phyloP scores from a whole-genome alignment of 2,113 vertebrate genomes.

The Coracopsis vasa region DNA sequence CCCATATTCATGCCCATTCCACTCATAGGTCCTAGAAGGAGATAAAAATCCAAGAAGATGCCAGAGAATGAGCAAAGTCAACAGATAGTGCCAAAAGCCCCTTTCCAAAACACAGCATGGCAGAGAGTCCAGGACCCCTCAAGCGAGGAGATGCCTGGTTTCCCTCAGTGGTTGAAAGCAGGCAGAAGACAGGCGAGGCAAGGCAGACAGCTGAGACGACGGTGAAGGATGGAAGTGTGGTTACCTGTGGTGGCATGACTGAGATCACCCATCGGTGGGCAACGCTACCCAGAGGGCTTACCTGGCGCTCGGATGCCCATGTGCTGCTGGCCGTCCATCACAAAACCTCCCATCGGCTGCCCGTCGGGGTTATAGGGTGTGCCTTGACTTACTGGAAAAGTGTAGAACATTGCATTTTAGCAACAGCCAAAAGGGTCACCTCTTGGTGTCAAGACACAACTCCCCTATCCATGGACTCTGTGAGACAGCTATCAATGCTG shows the following conservation, averaged over 20 bases:
- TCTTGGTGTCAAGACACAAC: neutral
- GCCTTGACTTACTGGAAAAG: constrained; percentile 98
- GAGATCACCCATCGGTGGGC: neutral
- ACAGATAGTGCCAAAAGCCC: constrained; percentile 84
- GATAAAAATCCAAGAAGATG: constrained; percentile 87
- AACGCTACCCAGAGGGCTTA: constrained; percentile 65
- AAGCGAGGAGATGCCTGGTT: constrained; percentile 54
- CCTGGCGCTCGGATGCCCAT: constrained; percentile 99
- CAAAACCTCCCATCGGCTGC: constrained; percentile 98
- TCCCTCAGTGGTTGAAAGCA: constrained; percentile 58
- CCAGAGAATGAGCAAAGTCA: constrained; percentile 86
- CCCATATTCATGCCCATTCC: constrained; percentile 99
- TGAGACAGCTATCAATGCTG: neutral
- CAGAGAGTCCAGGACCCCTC: constrained; percentile 53
- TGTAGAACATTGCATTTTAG: constrained; percentile 63
- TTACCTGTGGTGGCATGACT: constrained; percentile 48
- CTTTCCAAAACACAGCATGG: constrained; percentile 66
- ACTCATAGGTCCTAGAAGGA: constrained; percentile 96
- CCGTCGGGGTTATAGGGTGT: constrained; percentile 98
- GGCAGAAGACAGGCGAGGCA: constrained; percentile 72
- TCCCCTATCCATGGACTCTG: neutral
- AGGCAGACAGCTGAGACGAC: constrained; percentile 66
- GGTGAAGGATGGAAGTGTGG: constrained; percentile 30
- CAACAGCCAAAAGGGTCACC: neutral
- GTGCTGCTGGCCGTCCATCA: constrained; percentile 99